Evolutionary conservation across 1,140 invertebrate genomes (phyloP).

Genomic region (Drosophila pseudoananassae): DNA sequence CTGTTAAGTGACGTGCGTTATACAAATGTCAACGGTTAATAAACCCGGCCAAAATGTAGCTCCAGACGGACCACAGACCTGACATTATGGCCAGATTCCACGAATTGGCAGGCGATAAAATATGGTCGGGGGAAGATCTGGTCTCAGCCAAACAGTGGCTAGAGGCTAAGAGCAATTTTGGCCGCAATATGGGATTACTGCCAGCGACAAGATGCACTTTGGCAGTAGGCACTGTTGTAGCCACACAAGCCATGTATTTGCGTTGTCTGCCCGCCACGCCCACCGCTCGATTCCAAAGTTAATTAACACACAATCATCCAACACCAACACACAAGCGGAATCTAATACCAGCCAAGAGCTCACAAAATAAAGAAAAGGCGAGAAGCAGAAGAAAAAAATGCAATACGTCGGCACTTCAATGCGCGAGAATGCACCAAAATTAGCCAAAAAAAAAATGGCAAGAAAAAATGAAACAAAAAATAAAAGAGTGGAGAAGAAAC

Average conservation of each 20-base stretch:
- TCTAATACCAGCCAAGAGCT: constrained; percentile 33
- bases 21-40: constrained; percentile 80
- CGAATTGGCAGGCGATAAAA: constrained; percentile 69
- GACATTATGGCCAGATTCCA: constrained; percentile 53
- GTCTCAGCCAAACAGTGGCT: constrained; percentile 13
- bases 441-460: constrained; percentile 51
- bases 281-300: constrained; percentile 58
- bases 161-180: constrained; percentile 24
- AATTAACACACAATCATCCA: constrained; percentile 78
- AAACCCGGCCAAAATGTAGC: constrained; percentile 45
- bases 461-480: constrained; percentile 33
- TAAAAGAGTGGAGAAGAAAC: constrained; percentile 43
- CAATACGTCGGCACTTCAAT: constrained; percentile 70
- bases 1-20: constrained; percentile 72
- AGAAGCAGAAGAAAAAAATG: constrained; percentile 61
- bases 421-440: constrained; percentile 77
- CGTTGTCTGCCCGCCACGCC: constrained; percentile 29
- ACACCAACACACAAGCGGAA: constrained; percentile 26
- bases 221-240: constrained; percentile 48
- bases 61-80: not conserved
- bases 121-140: constrained; percentile 11
- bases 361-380: constrained; percentile 58
- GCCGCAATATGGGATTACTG: not conserved
- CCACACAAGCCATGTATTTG: constrained; percentile 29
- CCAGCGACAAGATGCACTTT: not conserved